A percentile compares a stretch with the other conserved stretches of the same genome.
Conservation (phyloP, 2,888 invertebrate genomes). For the Drosophila silvestris region DNA sequence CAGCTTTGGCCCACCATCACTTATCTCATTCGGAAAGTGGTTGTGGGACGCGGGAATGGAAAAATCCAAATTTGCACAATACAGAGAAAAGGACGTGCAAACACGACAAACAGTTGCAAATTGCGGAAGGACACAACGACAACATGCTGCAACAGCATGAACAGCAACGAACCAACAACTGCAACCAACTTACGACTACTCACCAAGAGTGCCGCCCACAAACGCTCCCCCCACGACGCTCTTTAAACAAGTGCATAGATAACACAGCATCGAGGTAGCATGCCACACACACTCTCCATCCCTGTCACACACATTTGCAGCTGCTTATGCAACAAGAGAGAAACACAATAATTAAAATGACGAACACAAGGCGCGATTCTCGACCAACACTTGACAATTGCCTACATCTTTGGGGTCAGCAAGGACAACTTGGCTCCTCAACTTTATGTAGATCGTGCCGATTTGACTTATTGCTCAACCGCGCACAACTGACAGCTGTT, state of each 20-base stretch:
- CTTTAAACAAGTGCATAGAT: constrained; percentile 59
- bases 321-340: constrained; percentile 50
- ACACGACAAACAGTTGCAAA: constrained; percentile 76
- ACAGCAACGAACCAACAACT: constrained; percentile 20
- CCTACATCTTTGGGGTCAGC: constrained; percentile 33
- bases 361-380: constrained; percentile 54
- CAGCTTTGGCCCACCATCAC: not conserved
- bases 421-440: constrained; percentile 33
- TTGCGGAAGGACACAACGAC: constrained; percentile 58
- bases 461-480: constrained; percentile 68
- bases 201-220: not conserved
- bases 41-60: constrained; percentile 15
- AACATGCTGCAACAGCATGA: constrained; percentile 38
- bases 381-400: constrained; percentile 51
- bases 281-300: constrained; percentile 26
- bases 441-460: constrained; percentile 32
- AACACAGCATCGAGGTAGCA: constrained; percentile 64
- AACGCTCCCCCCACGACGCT: constrained; percentile 11
- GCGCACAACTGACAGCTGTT: constrained; percentile 58
- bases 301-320: constrained; percentile 10
- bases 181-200: constrained; percentile 44
- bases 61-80: constrained; percentile 70
- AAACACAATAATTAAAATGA: constrained; percentile 75
- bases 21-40: constrained; percentile 1
- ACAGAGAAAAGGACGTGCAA: constrained; percentile 75